phyloP scores from a whole-genome alignment of 1,140 invertebrate genomes.

The Drosophila sp. region DNA sequence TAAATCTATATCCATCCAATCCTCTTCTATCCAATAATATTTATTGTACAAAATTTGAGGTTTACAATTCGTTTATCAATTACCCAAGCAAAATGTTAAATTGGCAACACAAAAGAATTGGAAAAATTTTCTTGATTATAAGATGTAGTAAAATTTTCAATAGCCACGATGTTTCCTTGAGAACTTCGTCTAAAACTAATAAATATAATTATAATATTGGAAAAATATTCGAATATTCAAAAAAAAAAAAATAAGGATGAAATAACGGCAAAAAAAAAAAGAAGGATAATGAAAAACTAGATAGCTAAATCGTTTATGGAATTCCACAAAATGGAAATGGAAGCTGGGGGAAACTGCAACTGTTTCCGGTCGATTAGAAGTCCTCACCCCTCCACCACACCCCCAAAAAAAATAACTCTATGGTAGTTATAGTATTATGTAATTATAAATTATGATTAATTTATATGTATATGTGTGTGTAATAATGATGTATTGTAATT shows the following conservation, averaged over 20 bases:
- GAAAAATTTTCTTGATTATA: slow-evolving; percentile 23
- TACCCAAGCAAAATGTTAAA: background rate
- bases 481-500: slow-evolving; percentile 27
- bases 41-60: background rate
- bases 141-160: slow-evolving; percentile 12
- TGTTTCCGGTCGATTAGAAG: slow-evolving; percentile 41
- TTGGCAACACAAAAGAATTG: slow-evolving; percentile 19
- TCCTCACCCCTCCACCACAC: background rate
- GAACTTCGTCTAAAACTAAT: slow-evolving; percentile 11
- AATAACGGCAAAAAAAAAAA: slow-evolving; percentile 1
- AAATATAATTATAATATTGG: slow-evolving; percentile 6
- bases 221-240: slow-evolving; percentile 45
- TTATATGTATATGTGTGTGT: slow-evolving; percentile 33
- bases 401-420: slow-evolving; percentile 66
- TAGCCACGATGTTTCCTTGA: background rate
- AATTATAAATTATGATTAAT: slow-evolving; percentile 43
- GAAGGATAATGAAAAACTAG: slow-evolving; percentile 44
- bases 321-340: slow-evolving; percentile 25
- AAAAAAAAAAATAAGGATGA: slow-evolving; percentile 14
- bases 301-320: slow-evolving; percentile 59
- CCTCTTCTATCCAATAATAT: slow-evolving; percentile 6
- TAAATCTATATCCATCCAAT: slow-evolving; percentile 6
- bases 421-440: slow-evolving; percentile 78
- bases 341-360: slow-evolving; percentile 30
- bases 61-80: background rate